Evolutionary conservation across 2,113 vertebrate genomes (phyloP), one percentile per base, ranked within the genome.

Genomic region (Buteo buteo): DNA sequence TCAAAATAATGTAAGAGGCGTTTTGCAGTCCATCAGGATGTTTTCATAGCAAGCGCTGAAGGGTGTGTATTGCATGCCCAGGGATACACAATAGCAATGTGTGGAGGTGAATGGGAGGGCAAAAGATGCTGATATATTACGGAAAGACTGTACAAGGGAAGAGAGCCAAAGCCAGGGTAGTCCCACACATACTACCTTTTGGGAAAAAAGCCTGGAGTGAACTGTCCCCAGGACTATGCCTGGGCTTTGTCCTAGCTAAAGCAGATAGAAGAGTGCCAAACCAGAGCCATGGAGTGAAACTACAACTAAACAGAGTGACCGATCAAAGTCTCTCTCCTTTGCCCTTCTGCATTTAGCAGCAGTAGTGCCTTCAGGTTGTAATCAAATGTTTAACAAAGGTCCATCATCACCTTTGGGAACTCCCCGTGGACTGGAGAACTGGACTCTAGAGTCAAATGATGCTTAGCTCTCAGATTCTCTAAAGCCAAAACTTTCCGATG

Each of bases 361-460:
- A 61, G 19, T 38, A 66, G 19, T 24, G 73, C 38, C 22, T 80
- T 73, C 28, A 58, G 19, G 9, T 18, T 83, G 28, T 65, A 80
- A 38, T 45, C 45, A 77, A 62, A 67, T 32, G 5, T 38, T 79
- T 64, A 78, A 49, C 19, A 76, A 3, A 19, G 19, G 7, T 49
- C 44, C 40, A 4, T 54, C 59, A 32, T 8, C 2, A 1, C 26
- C 34, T 78, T 66, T 42, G 38, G 38, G 58, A 85, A 31, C 26
- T 65, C 44, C 36, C 26, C 0, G 0, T 65, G 18, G 40, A 19
- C 19, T 69, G 31, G 10, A 80, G 34, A 57, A 26, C 31, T 36
- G 17, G 34, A 80, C 31, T 55, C 22, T 49, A 50, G 50, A 65
- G 16, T 77, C 40, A 82, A 90, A 77, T 16, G 14, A 22, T 44